Base-by-base conservation (phyloP, 2,113 vertebrate genomes). In the Chaenogobius annularis region DNA sequence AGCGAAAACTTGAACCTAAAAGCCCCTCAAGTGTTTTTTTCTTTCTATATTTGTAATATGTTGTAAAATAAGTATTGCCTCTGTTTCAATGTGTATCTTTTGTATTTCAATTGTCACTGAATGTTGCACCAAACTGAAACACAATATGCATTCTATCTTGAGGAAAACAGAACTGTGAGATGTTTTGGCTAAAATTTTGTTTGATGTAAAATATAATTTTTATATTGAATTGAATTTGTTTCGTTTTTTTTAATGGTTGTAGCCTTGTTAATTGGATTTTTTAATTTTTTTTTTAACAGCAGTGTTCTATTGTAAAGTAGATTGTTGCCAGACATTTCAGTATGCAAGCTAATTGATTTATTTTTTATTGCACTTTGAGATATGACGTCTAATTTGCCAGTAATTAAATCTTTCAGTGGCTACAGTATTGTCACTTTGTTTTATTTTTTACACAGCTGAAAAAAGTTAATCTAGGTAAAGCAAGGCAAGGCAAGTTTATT, bases 71-170 rank as follows among this genome's bases (percentile, higher is more conserved):
- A 66, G 47, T 69, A 17, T 23, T 79, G 66, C 73, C 48, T 35
- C 46, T 17, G 58, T 76, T 70, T 48, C 50, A 58, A 66, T 54
- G 54, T 59, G 23, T 65, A 61, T 63, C 52, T 83, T 89, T 86
- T 86, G 47, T 86, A 79, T 80, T 23, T 35, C 19, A 69, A 47
- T n/a, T 54, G 68, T 71, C 50, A 68, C n/a, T 75, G 63, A 79
- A 82, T 70, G 77, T 63, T 70, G 63, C 68, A 79, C 56, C 67
- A 79, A 78, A 65, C 20, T 76, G 69, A 78, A 70, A 79, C 67
- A 48, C 75, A 58, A 80, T 83, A 85, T 88, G 78, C 85, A 85
- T 85, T 82, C 78, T 68, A 73, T 71, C 52, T 66, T 52, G 10
- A 68, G 40, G 3, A 72, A 84, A 72, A 43, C 17, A 54, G 73